Conservation (phyloP, 2,113 vertebrate genomes). For the Paracanthobrama guichenoti region DNA sequence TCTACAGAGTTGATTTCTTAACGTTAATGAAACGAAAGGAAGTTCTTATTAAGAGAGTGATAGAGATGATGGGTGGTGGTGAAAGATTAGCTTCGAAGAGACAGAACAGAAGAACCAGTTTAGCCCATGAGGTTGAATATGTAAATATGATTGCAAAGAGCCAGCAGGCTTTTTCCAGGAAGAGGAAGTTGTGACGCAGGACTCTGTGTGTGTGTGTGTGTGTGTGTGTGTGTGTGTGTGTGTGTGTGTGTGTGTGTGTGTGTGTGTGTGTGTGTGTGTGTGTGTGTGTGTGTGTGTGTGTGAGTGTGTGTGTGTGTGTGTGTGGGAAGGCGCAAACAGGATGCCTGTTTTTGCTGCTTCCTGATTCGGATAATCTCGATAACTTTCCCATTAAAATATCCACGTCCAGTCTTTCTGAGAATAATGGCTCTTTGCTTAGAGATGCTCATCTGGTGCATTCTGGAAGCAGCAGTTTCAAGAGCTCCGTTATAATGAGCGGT, state of each 20-base stretch:
- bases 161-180: slow-evolving; percentile 73
- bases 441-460: not conserved
- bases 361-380: slow-evolving; percentile 70
- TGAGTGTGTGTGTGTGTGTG: too few species aligned
- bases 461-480: not conserved
- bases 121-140: slow-evolving; percentile 41
- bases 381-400: slow-evolving; percentile 61
- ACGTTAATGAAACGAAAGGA: not conserved
- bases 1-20: not conserved
- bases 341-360: slow-evolving; percentile 75
- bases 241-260: too few species aligned
- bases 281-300: too few species aligned
- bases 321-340: slow-evolving; percentile 74
- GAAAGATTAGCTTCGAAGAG: slow-evolving; percentile 10
- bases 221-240: too few species aligned
- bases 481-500: not conserved
- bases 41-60: not conserved
- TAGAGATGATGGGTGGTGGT: not conserved
- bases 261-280: too few species aligned
- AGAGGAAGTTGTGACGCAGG: slow-evolving; percentile 76
- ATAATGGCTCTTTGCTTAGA: not conserved
- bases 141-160: slow-evolving; percentile 65
- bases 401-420: slow-evolving; percentile 28
- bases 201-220: slow-evolving; percentile 60
- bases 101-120: slow-evolving; percentile 22